phyloP scores from a whole-genome alignment of 2,797 vertebrate genomes.

The Amniataba percoides region DNA sequence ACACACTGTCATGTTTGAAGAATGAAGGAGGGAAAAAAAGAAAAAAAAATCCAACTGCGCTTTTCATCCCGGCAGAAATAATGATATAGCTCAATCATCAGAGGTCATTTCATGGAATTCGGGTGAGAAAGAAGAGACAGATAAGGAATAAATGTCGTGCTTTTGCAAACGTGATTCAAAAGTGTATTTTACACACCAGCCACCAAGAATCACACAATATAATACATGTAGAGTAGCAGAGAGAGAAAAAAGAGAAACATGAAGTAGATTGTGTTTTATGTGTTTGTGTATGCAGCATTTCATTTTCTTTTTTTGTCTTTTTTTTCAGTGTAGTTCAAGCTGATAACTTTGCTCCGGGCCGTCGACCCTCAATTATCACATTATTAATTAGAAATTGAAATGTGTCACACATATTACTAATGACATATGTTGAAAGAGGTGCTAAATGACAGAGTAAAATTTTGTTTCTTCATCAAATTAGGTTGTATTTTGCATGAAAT shows the following conservation, averaged over 20 bases:
- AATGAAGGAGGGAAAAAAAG: too few species aligned
- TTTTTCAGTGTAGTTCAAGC: not conserved
- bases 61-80: not conserved
- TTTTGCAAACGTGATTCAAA: not conserved
- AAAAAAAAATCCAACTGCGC: not conserved
- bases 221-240: not conserved
- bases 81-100: not conserved
- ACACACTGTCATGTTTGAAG: conserved; percentile 28
- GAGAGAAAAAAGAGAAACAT: not conserved
- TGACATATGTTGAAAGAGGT: not conserved
- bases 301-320: too few species aligned
- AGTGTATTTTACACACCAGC: not conserved
- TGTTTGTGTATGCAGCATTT: too few species aligned
- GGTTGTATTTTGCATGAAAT: not conserved
- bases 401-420: not conserved
- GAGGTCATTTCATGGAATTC: not conserved
- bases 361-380: conserved; percentile 29
- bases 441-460: not conserved
- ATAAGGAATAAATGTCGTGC: not conserved
- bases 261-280: not conserved
- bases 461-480: not conserved
- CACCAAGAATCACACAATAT: not conserved
- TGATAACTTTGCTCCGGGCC: conserved; percentile 8
- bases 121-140: not conserved
- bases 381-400: conserved; percentile 23